Conservation (phyloP, 2,113 vertebrate species). For the Tinamus guttatus region DNA sequence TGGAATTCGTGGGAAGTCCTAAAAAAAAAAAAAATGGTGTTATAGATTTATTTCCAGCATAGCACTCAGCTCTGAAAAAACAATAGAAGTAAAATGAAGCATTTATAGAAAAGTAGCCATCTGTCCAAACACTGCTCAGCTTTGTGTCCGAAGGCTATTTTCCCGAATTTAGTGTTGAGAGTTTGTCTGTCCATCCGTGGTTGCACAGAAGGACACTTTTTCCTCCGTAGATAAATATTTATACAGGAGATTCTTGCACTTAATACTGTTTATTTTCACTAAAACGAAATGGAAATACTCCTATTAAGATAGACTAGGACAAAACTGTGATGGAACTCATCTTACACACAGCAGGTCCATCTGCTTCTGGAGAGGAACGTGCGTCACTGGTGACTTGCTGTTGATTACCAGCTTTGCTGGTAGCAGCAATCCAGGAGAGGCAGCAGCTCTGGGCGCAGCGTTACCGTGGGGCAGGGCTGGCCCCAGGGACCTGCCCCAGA, state of each 20-base stretch:
- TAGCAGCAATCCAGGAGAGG: neutral
- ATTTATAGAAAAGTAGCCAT: constrained; percentile 6
- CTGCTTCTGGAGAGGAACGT: neutral
- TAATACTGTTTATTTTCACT: constrained; percentile 1
- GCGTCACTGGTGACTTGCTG: neutral
- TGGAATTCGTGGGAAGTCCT: neutral
- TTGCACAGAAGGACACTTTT: constrained; percentile 15
- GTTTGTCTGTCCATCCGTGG: constrained; percentile 47
- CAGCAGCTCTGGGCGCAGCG: neutral
- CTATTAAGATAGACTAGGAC: neutral
- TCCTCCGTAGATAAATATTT: constrained; percentile 38
- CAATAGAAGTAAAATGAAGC: neutral
- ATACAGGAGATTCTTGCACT: neutral
- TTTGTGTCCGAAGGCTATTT: constrained; percentile 58
- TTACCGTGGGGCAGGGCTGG: neutral
- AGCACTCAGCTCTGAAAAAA: neutral
- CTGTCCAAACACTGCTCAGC: constrained; percentile 67
- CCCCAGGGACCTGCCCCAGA: neutral
- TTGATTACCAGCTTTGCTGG: neutral
- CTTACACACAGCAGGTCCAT: neutral
- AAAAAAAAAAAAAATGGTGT: neutral
- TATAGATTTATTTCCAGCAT: neutral
- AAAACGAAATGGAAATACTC: neutral
- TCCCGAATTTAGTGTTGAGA: neutral
- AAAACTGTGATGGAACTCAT: neutral